These are phyloP conservation scores for Pangasius krempfi DNA, from an alignment of 2,797 vertebrate species.

Conservation along the genomic window DNA sequence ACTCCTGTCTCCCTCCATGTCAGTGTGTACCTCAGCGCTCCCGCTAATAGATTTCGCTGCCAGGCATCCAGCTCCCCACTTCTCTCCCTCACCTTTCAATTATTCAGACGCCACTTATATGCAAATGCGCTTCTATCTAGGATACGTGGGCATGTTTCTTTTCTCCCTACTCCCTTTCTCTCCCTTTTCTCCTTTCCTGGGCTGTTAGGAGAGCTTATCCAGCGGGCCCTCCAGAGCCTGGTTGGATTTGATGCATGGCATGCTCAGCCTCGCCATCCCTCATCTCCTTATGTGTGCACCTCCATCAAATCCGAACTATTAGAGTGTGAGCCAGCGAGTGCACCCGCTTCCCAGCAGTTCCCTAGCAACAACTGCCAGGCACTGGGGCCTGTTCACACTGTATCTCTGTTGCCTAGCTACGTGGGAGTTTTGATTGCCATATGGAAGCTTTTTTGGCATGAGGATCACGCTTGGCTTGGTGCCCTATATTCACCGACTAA, in stretches of 20 bases:
- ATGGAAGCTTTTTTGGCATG: slow-evolving; percentile 62
- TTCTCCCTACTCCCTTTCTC: slow-evolving; percentile 23
- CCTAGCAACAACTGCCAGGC: slow-evolving; percentile 82
- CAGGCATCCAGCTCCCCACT: slow-evolving; percentile 79
- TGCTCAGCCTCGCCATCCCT: slow-evolving; percentile 71
- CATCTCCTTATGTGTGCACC: slow-evolving; percentile 76
- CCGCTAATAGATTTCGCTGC: slow-evolving; percentile 83
- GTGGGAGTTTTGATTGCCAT: slow-evolving; percentile 69
- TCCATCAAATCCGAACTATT: slow-evolving; percentile 81
- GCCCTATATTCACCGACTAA: slow-evolving; percentile 59
- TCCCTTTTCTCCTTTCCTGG: slow-evolving; percentile 63
- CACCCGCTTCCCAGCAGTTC: slow-evolving; percentile 78
- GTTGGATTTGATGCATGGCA: slow-evolving; percentile 75
- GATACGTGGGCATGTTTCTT: slow-evolving; percentile 59
- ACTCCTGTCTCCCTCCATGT: slow-evolving; percentile 53
- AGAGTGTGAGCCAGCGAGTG: slow-evolving; percentile 76
- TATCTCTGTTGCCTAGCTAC: slow-evolving; percentile 85
- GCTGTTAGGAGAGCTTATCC: slow-evolving; percentile 72
- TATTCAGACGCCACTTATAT: slow-evolving; percentile 81
- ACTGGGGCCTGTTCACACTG: slow-evolving; percentile 70
- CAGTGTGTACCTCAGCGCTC: slow-evolving; percentile 60
- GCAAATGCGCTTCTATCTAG: slow-evolving; percentile 79
- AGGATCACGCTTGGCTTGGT: slow-evolving; percentile 40
- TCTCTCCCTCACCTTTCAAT: slow-evolving; percentile 80
- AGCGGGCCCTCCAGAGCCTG: slow-evolving; percentile 69